Evolutionary conservation across 2,888 invertebrate species (phyloP).

Genomic region (Platerodrilus igneus): DNA sequence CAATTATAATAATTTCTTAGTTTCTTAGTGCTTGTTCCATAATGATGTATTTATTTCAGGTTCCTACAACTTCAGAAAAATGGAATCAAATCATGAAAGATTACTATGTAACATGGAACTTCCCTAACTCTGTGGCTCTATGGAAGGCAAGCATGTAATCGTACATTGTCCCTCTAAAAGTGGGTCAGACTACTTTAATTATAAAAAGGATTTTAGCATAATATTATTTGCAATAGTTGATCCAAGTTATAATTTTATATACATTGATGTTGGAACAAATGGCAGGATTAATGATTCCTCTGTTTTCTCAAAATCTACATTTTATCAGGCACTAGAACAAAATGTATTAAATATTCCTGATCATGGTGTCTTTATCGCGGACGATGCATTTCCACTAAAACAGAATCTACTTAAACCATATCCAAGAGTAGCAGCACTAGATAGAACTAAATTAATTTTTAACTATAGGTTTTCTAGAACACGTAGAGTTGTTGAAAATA

Average conservation of each 20-base stretch:
- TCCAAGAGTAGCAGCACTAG: neutral
- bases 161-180: neutral
- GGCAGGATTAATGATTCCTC: neutral
- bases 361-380: neutral
- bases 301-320: neutral
- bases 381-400: neutral
- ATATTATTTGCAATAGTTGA: conserved; percentile 7
- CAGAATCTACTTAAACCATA: neutral
- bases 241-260: conserved; percentile 1
- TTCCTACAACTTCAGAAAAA: neutral
- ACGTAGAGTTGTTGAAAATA: neutral
- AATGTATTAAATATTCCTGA: neutral
- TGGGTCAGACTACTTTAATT: conserved; percentile 7
- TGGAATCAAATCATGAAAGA: neutral
- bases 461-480: conserved; percentile 1
- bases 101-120: neutral
- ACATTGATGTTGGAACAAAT: conserved; percentile 5
- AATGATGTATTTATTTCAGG: too few relatives aligned
- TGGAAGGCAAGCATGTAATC: neutral
- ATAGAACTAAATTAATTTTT: neutral
- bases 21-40: too few relatives aligned
- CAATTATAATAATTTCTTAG: too few relatives aligned
- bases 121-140: neutral
- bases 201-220: conserved; percentile 4
- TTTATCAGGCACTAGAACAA: neutral